Base-by-base conservation (phyloP, 2,113 vertebrate genomes). In the Mesoclemmys tuberculata region DNA sequence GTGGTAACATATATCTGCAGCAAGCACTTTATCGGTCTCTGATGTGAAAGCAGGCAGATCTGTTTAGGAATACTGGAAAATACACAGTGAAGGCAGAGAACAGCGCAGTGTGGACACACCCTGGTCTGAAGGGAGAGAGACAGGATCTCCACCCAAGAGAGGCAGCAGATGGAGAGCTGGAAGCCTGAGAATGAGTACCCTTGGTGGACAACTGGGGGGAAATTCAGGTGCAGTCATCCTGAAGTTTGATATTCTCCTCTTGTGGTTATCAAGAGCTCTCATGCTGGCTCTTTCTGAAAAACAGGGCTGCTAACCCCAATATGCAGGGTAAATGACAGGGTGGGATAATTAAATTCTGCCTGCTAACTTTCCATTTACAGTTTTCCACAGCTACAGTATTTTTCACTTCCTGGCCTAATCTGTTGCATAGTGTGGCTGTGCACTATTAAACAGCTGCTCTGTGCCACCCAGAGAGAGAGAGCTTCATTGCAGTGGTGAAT, bases 391-490 rank as follows among this genome's bases (percentile, higher is more conserved):
- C 82, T 10, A 22, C 19, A 8, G 41, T 68, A 4, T 55, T 94
- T 85, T 86, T 61, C 51, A 10, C 75, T 46, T 31, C 90, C 95
- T 90, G 84, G 75, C 51, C 49, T 46, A 46, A 44, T 78, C 41
- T 92, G 87, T 94, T 82, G 64, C 0, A 0, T 48, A 79, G 74
- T 35, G 83, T 85, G 94, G 93, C 85, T 83, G 74, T 92, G 89
- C 16, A 1, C 83, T 91, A 58, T 92, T 95, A 93, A 96, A 91
- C 94, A 96, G 93, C 94, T 95, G 87, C 78, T 95, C 74, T 82
- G 87, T 79, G 95, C 96, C 95, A 96, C 93, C 95, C 95, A 95
- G 96, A 95, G 96, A 94, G 96, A 94, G 97, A 90, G 85, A 89
- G 92, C 87, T 95, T 94, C 95, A 46, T 27, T 77, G 38, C 41